A percentile compares a stretch with the other conserved stretches of the same genome.
Conservation (phyloP, 2,113 vertebrate genomes). For the Pleuronectes platessa region DNA sequence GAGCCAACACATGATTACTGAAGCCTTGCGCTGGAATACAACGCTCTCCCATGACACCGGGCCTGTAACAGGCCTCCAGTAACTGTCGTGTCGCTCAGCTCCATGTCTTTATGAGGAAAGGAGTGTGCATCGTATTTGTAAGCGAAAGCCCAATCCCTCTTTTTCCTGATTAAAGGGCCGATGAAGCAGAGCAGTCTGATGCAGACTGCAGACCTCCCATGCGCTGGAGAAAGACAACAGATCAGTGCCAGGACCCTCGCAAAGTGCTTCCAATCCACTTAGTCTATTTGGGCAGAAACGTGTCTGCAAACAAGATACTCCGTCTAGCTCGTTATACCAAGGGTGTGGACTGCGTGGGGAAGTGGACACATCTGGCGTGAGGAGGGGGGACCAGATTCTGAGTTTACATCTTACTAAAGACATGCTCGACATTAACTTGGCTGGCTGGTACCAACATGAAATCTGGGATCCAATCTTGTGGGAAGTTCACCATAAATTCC, state of each 20-base stretch:
- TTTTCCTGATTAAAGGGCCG: constrained; percentile 55
- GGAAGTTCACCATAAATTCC: constrained; percentile 48
- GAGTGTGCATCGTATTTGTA: constrained; percentile 58
- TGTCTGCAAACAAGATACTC: constrained; percentile 74
- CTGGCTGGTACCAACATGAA: constrained; percentile 47
- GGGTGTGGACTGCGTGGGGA: constrained; percentile 71
- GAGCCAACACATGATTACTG: constrained; percentile 74
- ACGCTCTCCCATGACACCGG: constrained; percentile 54
- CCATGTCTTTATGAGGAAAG: constrained; percentile 35
- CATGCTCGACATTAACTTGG: constrained; percentile 63
- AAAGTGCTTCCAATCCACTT: constrained; percentile 60
- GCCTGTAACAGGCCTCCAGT: constrained; percentile 36
- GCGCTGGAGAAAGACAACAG: constrained; percentile 64
- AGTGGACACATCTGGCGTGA: constrained; percentile 70
- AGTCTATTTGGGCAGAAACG: constrained; percentile 75
- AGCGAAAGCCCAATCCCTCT: constrained; percentile 36
- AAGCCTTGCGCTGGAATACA: constrained; percentile 59
- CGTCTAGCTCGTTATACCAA: constrained; percentile 72
- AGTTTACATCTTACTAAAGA: constrained; percentile 70
- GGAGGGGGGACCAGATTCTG: constrained; percentile 60
- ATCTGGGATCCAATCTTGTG: constrained; percentile 46
- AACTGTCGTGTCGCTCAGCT: constrained; percentile 35
- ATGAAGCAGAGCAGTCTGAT: constrained; percentile 42
- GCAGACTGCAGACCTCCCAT: constrained; percentile 70
- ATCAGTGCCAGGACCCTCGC: constrained; percentile 46